Conservation (phyloP, 2,113 vertebrate genomes). For the Actinemys pallida region DNA sequence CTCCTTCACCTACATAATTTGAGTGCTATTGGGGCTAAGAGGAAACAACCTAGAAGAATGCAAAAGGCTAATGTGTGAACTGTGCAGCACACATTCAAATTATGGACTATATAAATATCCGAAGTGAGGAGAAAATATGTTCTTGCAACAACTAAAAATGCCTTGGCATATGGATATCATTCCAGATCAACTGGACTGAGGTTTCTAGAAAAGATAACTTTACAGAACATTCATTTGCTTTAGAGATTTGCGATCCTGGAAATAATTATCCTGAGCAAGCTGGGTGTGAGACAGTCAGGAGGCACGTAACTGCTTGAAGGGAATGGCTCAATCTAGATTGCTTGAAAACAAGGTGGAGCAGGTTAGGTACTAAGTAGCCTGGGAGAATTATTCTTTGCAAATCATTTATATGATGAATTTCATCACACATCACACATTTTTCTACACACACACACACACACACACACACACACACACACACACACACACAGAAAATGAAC, state of each 20-base stretch:
- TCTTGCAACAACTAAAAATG: background rate
- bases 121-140: background rate
- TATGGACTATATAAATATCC: background rate
- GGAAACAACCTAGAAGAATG: background rate
- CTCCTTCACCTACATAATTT: background rate
- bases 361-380: background rate
- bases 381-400: background rate
- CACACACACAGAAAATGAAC: too few relatives aligned
- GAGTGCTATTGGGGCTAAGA: background rate
- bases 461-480: too few relatives aligned
- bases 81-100: fast-evolving
- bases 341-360: background rate
- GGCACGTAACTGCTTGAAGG: background rate
- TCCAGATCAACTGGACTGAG: background rate
- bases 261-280: background rate
- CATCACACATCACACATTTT: background rate
- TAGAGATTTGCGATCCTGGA: background rate
- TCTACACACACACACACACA: too few relatives aligned
- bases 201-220: background rate
- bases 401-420: background rate
- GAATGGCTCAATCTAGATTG: background rate
- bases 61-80: background rate
- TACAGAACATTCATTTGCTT: background rate
- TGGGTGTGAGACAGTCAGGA: background rate
- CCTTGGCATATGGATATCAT: background rate